A percentile compares a stretch with the other conserved stretches of the same genome.
phyloP scores from a whole-genome alignment of 1,140 invertebrate genomes.

The Drosophila tropicalis region DNA sequence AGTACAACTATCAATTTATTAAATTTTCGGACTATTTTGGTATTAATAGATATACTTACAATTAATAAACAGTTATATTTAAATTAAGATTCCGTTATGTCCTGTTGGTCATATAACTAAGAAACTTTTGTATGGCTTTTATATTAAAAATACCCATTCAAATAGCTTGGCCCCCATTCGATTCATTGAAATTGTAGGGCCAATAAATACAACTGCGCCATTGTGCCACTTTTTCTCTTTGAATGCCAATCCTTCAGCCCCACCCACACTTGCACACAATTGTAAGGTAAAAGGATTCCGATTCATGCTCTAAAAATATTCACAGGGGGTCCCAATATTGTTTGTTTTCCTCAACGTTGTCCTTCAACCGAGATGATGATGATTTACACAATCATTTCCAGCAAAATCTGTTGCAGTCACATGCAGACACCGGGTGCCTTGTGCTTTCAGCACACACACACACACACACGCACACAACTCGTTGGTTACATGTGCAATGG shows the following conservation, averaged over 20 bases:
- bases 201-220: constrained; percentile 13
- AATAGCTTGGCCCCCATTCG: background rate
- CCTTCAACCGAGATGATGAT: constrained; percentile 32
- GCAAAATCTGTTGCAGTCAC: constrained; percentile 56
- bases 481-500: constrained; percentile 48
- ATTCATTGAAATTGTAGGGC: background rate
- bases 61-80: background rate
- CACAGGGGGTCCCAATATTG: constrained; percentile 19
- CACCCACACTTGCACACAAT: background rate
- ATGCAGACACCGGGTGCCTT: constrained; percentile 60
- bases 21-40: too few species aligned
- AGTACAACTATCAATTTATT: too few species aligned
- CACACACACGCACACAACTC: constrained; percentile 17
- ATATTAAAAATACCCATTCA: background rate
- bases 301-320: constrained; percentile 48
- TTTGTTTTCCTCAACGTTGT: constrained; percentile 20
- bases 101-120: background rate
- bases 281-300: background rate
- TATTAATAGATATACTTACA: background rate
- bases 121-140: background rate
- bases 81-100: background rate
- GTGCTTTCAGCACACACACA: constrained; percentile 25
- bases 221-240: background rate
- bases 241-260: too few species aligned
- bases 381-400: constrained; percentile 65